Evolutionary conservation across 2,888 invertebrate species (phyloP).

Genomic region (Caenorhabditis panamensis): DNA sequence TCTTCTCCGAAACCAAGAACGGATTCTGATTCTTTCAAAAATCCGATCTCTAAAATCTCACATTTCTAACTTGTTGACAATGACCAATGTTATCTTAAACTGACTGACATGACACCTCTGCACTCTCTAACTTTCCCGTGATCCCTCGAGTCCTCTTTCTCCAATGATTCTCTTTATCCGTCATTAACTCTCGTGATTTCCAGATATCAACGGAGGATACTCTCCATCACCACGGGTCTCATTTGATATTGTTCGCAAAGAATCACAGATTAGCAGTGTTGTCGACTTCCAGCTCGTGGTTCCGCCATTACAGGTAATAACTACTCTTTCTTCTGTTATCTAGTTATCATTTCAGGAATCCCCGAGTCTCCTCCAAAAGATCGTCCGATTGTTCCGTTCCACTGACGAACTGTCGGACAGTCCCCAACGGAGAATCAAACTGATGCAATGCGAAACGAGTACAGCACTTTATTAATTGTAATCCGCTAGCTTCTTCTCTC

Average conservation of each 20-base stretch:
- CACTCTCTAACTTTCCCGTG: slow-evolving; percentile 43
- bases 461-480: slow-evolving; percentile 49
- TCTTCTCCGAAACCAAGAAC: slow-evolving; percentile 3
- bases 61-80: slow-evolving; percentile 10
- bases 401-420: slow-evolving; percentile 51
- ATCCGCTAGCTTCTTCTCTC: not conserved
- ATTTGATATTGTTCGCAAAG: slow-evolving; percentile 63
- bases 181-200: slow-evolving; percentile 16
- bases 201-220: slow-evolving; percentile 53
- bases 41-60: slow-evolving; percentile 4
- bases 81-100: slow-evolving; percentile 21
- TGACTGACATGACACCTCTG: slow-evolving; percentile 50
- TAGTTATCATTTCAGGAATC: slow-evolving; percentile 16
- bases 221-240: slow-evolving; percentile 58
- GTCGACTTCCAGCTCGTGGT: slow-evolving; percentile 56
- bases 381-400: slow-evolving; percentile 37
- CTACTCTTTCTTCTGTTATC: not conserved
- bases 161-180: slow-evolving; percentile 3
- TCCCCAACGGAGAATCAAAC: slow-evolving; percentile 63
- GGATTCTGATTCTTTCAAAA: slow-evolving; percentile 24
- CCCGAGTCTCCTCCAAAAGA: slow-evolving; percentile 25
- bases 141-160: slow-evolving; percentile 21
- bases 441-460: slow-evolving; percentile 70
- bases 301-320: slow-evolving; percentile 27
- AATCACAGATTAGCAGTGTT: slow-evolving; percentile 58